phyloP scores from a whole-genome alignment of 2,888 invertebrate genomes.

The Aricia artaxerxes region DNA sequence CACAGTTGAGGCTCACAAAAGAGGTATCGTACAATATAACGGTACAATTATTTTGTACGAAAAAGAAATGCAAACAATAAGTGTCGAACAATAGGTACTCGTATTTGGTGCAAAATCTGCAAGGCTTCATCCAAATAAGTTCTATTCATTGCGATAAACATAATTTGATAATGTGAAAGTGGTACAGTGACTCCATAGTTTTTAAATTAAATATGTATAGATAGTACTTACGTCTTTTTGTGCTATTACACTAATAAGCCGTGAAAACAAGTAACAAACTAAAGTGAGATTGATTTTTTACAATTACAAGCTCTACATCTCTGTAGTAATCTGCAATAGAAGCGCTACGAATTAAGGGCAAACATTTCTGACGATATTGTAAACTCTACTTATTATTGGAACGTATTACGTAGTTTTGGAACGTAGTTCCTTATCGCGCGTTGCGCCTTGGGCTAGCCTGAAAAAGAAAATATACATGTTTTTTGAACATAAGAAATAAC shows the following conservation, averaged over 20 bases:
- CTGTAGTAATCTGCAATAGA: no score
- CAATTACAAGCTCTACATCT: neutral
- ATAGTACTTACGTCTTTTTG: neutral
- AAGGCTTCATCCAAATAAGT: conserved; percentile 5
- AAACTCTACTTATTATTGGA: no score
- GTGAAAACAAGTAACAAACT: neutral
- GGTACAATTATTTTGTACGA: conserved; percentile 34
- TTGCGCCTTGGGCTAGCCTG: no score
- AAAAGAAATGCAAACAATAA: conserved; percentile 27
- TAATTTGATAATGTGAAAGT: conserved; percentile 25
- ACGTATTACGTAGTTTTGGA: no score
- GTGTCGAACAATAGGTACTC: conserved; percentile 11
- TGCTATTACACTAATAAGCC: neutral
- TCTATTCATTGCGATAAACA: conserved; percentile 1
- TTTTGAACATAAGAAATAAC: no score
- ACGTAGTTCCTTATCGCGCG: no score
- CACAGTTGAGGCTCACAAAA: conserved; percentile 63
- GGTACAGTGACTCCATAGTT: conserved; percentile 10
- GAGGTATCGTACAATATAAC: conserved; percentile 44
- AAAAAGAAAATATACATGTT: no score
- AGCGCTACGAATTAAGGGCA: no score
- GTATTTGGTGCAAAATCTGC: conserved; percentile 5
- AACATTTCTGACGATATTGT: no score
- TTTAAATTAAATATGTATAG: neutral
- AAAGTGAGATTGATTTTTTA: neutral